Conservation (phyloP, 2,113 vertebrate species). For the Sinocyclocheilus anophthalmus region DNA sequence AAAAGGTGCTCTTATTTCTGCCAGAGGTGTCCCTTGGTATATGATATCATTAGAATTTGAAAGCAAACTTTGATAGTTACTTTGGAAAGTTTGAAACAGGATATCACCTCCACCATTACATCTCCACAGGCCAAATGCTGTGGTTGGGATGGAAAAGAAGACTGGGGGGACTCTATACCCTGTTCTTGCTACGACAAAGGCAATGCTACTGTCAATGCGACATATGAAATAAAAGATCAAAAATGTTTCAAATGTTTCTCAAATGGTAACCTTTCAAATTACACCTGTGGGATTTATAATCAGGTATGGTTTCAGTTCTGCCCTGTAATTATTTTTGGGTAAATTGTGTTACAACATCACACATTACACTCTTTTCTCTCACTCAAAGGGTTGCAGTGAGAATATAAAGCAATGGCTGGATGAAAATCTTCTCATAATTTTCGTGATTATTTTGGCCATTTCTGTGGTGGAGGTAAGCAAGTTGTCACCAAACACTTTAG, state of each 20-base stretch:
- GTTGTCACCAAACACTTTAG: background rate
- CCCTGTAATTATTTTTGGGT: background rate
- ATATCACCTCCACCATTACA: background rate
- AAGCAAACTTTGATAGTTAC: background rate
- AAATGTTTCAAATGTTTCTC: background rate
- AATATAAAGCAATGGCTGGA: conserved; percentile 27
- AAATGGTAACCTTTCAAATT: background rate
- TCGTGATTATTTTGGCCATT: conserved; percentile 44
- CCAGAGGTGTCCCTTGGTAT: background rate
- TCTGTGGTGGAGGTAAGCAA: conserved; percentile 58
- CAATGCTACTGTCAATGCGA: conserved; percentile 16
- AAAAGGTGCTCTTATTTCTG: background rate
- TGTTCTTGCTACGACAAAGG: conserved; percentile 47
- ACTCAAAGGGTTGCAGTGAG: conserved; percentile 43
- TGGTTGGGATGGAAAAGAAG: conserved; percentile 6
- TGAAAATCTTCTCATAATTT: conserved; percentile 27
- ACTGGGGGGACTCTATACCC: background rate
- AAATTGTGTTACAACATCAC: background rate
- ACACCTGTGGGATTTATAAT: background rate
- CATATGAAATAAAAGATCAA: background rate
- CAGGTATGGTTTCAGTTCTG: conserved; percentile 30
- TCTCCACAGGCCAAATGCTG: conserved; percentile 54
- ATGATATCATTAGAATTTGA: background rate
- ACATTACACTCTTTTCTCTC: background rate
- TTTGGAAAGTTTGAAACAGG: background rate